A percentile compares a stretch with the other conserved stretches of the same genome.
phyloP scores from a whole-genome alignment of 2,888 invertebrate genomes.

The Mesorhabditis sp. region DNA sequence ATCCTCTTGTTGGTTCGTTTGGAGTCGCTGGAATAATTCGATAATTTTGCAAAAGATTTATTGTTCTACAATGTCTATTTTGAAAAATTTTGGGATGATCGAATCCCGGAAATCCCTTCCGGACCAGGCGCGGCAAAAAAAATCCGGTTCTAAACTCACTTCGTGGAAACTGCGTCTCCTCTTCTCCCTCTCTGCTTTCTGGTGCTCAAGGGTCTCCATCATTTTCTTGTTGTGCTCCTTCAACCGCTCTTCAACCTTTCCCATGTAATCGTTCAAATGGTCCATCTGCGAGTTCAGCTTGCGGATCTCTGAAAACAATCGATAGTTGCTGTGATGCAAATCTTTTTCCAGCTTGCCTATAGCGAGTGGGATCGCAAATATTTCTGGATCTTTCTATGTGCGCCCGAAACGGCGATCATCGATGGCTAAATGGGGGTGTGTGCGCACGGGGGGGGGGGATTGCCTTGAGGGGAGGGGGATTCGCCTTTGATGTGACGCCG shows the following conservation, averaged over 20 bases:
- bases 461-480: too few species aligned
- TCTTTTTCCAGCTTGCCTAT: too few species aligned
- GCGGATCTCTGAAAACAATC: constrained; percentile 51
- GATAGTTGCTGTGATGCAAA: too few species aligned
- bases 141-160: constrained; percentile 15
- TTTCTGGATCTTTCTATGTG: too few species aligned
- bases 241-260: constrained; percentile 43
- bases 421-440: too few species aligned
- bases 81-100: too few species aligned
- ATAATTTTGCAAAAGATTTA: too few species aligned
- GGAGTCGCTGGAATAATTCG: constrained; percentile 32
- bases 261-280: constrained; percentile 57
- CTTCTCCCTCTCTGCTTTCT: constrained; percentile 54
- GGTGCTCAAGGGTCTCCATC: constrained; percentile 50
- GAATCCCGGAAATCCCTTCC: constrained; percentile 12
- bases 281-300: constrained; percentile 55
- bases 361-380: too few species aligned
- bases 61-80: too few species aligned
- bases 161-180: constrained; percentile 55
- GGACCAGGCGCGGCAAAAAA: constrained; percentile 27
- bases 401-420: too few species aligned
- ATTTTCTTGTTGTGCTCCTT: constrained; percentile 49
- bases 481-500: too few species aligned
- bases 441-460: too few species aligned
- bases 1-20: constrained; percentile 46